phyloP scores from a whole-genome alignment of 2,797 vertebrate species.

The Picus viridis region DNA sequence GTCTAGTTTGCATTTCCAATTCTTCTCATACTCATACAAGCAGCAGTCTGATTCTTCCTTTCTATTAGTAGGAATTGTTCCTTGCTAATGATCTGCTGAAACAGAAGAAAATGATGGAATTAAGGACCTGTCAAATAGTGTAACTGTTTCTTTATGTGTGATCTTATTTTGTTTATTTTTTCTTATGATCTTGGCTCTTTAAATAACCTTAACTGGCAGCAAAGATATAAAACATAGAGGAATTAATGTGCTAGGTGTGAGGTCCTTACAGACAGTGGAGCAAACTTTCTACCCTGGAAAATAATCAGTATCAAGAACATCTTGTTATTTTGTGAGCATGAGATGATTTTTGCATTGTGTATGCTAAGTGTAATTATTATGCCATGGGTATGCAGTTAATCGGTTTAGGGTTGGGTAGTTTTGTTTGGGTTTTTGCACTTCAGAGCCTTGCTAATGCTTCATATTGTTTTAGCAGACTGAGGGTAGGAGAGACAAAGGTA shows the following conservation, averaged over 20 bases:
- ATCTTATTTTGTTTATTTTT: slow-evolving; percentile 20
- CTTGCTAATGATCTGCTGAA: background rate
- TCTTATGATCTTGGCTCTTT: background rate
- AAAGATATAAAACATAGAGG: background rate
- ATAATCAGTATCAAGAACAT: background rate
- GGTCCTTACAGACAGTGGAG: background rate
- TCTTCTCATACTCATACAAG: background rate
- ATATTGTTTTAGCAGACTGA: background rate
- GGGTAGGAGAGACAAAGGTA: background rate
- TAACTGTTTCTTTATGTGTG: background rate
- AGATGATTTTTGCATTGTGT: background rate
- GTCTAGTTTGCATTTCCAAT: background rate
- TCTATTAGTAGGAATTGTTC: background rate
- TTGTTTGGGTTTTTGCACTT: background rate
- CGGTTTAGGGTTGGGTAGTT: background rate
- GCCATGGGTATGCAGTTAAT: background rate
- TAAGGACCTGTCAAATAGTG: background rate
- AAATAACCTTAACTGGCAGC: background rate
- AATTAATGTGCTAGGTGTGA: background rate
- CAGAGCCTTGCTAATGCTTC: background rate
- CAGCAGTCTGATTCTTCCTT: background rate
- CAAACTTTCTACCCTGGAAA: background rate
- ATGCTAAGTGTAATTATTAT: background rate
- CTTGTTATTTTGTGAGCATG: background rate
- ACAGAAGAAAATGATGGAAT: background rate